These are phyloP conservation scores for Rallus limicola DNA, from an alignment of 2,113 vertebrate species.

Conservation along the genomic window DNA sequence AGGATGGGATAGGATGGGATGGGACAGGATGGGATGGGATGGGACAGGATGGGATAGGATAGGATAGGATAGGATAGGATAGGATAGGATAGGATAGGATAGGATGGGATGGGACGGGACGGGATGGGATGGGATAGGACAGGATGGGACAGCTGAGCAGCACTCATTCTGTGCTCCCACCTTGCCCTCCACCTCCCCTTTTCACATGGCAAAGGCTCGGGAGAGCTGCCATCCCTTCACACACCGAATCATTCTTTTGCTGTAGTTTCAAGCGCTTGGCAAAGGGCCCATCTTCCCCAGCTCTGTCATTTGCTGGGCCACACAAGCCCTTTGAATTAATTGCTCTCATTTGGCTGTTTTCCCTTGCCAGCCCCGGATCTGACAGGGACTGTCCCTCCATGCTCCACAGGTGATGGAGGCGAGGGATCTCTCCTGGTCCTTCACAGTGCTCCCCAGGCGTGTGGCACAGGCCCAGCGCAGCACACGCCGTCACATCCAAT, in stretches of 20 bases:
- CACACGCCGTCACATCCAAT: background rate
- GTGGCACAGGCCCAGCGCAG: background rate
- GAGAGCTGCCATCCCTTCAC: background rate
- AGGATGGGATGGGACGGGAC: too few relatives aligned
- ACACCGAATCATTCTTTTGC: background rate
- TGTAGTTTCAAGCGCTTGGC: background rate
- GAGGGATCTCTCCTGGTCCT: background rate
- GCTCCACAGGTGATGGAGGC: background rate
- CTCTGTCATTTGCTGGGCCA: background rate
- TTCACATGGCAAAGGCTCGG: background rate
- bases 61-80: too few relatives aligned
- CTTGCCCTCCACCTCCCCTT: accelerated
- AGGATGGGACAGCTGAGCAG: background rate
- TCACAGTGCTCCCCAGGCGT: background rate
- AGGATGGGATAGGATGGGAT: too few relatives aligned
- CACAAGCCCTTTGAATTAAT: background rate
- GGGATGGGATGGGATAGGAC: too few relatives aligned
- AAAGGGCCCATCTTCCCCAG: background rate
- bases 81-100: too few relatives aligned
- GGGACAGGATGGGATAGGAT: too few relatives aligned
- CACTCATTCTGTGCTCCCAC: background rate
- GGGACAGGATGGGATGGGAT: too few relatives aligned
- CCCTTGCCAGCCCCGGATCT: background rate
- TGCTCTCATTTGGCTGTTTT: background rate
- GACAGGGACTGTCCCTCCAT: background rate